Evolutionary conservation across 1,140 invertebrate genomes (phyloP).

Genomic region (Trigoniulus corallinus): DNA sequence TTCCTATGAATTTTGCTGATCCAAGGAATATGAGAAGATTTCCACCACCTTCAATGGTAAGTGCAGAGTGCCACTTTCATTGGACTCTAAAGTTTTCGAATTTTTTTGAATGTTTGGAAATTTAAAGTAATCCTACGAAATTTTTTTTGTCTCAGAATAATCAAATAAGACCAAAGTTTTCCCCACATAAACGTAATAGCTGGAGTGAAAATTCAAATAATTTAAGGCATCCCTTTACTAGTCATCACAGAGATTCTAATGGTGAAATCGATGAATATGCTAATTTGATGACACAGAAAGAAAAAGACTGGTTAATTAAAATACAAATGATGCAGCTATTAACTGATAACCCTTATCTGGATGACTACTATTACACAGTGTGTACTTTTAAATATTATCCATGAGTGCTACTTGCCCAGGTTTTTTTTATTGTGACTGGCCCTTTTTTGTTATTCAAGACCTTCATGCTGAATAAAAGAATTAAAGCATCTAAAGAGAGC

Average conservation of each 20-base stretch:
- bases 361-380: conserved; percentile 34
- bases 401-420: neutral
- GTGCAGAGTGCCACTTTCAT: too few relatives aligned
- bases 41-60: too few relatives aligned
- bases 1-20: too few relatives aligned
- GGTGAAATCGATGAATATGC: conserved; percentile 56
- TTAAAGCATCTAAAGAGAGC: conserved; percentile 13
- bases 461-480: conserved; percentile 23
- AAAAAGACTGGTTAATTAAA: conserved; percentile 85
- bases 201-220: neutral
- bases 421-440: neutral
- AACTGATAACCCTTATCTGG: conserved; percentile 30
- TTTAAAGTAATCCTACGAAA: too few relatives aligned
- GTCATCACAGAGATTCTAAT: neutral
- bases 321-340: conserved; percentile 73
- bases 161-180: neutral
- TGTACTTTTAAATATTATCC: too few relatives aligned
- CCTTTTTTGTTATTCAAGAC: conserved; percentile 18
- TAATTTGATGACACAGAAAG: conserved; percentile 72
- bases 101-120: too few relatives aligned
- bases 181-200: neutral
- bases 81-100: too few relatives aligned
- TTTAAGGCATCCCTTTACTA: neutral
- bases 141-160: neutral
- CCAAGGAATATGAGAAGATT: too few relatives aligned